Evolutionary conservation across 2,113 vertebrate genomes (phyloP).

Genomic region (Romanogobio albipinnatus): DNA sequence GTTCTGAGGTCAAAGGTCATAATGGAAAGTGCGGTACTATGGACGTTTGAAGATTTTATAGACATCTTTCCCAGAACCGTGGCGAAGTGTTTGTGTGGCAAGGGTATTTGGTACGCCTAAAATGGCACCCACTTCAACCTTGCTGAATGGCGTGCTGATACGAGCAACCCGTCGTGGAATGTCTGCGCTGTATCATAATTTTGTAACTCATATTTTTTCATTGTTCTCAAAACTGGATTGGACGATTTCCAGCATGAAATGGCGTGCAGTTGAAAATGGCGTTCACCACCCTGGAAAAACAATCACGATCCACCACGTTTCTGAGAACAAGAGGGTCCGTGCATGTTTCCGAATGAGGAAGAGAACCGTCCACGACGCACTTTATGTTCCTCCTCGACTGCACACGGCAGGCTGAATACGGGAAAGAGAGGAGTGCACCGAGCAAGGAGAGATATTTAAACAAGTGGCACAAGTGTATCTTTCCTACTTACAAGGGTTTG

Average conservation of each 20-base stretch:
- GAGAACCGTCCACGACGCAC: conserved; percentile 69
- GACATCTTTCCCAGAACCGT: conserved; percentile 8
- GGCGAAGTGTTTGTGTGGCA: background rate
- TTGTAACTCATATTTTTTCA: conserved; percentile 59
- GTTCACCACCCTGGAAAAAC: conserved; percentile 34
- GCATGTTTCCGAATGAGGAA: conserved; percentile 70
- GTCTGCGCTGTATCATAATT: conserved; percentile 60
- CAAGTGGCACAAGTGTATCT: conserved; percentile 73
- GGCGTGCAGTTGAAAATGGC: conserved; percentile 49
- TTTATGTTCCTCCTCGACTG: conserved; percentile 75
- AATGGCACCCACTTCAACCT: background rate
- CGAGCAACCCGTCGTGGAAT: conserved; percentile 7
- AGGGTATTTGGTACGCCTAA: background rate
- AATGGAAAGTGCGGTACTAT: background rate
- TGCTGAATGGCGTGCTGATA: background rate
- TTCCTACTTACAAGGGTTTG: conserved; percentile 44
- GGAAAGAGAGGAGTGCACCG: conserved; percentile 54
- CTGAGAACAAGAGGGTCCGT: conserved; percentile 59
- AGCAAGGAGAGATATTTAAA: conserved; percentile 68
- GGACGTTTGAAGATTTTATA: background rate
- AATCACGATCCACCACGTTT: conserved; percentile 38
- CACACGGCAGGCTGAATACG: conserved; percentile 71
- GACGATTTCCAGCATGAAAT: conserved; percentile 54
- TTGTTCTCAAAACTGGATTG: conserved; percentile 60
- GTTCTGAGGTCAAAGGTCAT: conserved; percentile 80